phyloP scores from a whole-genome alignment of 2,113 vertebrate species.

The Atlantisia rogersi region DNA sequence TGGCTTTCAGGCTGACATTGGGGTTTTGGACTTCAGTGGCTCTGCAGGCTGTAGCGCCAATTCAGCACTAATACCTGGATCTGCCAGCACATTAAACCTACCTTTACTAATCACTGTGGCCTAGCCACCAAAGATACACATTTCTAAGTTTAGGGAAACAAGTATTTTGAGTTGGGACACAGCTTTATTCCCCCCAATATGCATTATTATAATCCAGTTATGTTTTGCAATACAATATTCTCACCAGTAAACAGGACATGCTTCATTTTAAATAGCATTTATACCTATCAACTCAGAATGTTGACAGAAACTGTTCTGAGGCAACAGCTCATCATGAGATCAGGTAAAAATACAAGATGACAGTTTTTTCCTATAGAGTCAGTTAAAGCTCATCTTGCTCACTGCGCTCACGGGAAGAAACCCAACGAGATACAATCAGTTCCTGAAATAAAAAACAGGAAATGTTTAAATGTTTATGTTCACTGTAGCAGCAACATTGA shows the following conservation, averaged over 20 bases:
- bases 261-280: neutral
- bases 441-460: constrained; percentile 77
- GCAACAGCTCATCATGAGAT: neutral
- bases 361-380: neutral
- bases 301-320: neutral
- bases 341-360: neutral
- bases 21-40: too few relatives aligned
- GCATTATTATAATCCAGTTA: neutral
- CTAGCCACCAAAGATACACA: neutral
- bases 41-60: neutral
- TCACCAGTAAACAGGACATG: neutral
- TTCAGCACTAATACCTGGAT: neutral
- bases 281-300: neutral
- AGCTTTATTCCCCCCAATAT: neutral
- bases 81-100: neutral
- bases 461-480: neutral
- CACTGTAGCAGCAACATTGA: neutral
- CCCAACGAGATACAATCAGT: constrained; percentile 89
- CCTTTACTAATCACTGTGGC: neutral
- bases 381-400: constrained; percentile 87
- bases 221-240: neutral
- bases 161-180: neutral
- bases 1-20: neutral
- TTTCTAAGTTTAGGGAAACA: neutral
- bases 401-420: constrained; percentile 89